Percentiles rank a stretch among this genome's conserved stretches.
phyloP scores from a whole-genome alignment of 2,113 vertebrate species.

The Chrysochloris asiatica region DNA sequence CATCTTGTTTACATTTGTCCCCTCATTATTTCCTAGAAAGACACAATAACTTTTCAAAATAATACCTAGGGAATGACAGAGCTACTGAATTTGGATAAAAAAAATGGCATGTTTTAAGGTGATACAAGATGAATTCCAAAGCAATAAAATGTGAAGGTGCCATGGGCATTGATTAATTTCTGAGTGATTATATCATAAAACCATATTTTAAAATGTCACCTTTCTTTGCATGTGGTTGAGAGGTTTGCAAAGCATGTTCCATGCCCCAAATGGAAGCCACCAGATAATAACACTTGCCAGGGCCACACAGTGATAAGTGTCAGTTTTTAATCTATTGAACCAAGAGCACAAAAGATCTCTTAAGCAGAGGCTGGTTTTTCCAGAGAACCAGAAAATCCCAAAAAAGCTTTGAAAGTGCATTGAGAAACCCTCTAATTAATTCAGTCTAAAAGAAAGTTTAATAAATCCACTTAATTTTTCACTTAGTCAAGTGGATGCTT shows the following conservation, averaged over 20 bases:
- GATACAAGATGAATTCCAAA: constrained; percentile 44
- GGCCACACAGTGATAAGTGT: background rate
- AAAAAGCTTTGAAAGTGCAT: background rate
- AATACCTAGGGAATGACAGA: constrained; percentile 38
- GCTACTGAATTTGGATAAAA: constrained; percentile 42
- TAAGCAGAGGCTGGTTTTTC: background rate
- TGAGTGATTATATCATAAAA: constrained; percentile 49
- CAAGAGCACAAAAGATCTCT: background rate
- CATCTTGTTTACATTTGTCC: constrained; percentile 50
- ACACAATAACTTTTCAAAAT: constrained; percentile 56
- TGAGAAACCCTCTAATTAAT: background rate
- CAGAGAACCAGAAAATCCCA: background rate
- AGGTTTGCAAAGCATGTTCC: constrained; percentile 46
- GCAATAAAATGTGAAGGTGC: constrained; percentile 60
- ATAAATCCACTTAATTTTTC: constrained; percentile 1
- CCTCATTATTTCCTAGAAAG: constrained; percentile 44
- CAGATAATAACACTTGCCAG: background rate
- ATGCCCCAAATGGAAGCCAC: background rate
- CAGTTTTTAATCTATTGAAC: background rate
- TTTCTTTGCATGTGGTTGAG: constrained; percentile 12
- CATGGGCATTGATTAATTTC: constrained; percentile 8
- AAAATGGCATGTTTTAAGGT: constrained; percentile 47
- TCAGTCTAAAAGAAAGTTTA: background rate
- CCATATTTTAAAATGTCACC: constrained; percentile 62
- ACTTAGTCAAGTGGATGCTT: background rate